A percentile compares a stretch with the other conserved stretches of the same genome.
Conservation (phyloP, 2,113 vertebrate species). For the Anas platyrhynchos region DNA sequence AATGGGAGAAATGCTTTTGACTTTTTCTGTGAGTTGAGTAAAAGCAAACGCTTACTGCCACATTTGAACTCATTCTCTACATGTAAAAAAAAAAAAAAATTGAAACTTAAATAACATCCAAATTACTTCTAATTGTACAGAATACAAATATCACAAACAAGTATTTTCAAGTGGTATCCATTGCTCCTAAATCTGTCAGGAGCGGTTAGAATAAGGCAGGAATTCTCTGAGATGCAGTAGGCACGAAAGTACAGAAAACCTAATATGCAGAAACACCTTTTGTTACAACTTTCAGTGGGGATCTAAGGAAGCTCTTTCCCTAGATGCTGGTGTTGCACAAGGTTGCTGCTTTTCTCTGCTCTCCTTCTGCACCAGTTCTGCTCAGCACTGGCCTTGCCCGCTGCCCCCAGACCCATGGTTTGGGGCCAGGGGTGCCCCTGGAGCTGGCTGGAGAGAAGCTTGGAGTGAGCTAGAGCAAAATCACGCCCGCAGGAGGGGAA, state of each 20-base stretch:
- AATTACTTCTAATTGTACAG: no score
- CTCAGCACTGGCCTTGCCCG: rapidly evolving
- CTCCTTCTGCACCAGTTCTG: background rate
- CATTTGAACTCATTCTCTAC: background rate
- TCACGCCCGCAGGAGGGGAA: background rate
- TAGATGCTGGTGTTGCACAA: background rate
- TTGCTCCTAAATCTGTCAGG: background rate
- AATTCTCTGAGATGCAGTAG: background rate
- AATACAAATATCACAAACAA: background rate
- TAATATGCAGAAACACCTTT: background rate
- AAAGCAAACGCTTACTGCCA: background rate
- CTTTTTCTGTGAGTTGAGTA: background rate
- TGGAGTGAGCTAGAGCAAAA: background rate
- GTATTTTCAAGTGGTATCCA: background rate
- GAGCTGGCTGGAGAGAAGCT: background rate
- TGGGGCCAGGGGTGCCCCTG: background rate
- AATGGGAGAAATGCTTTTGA: background rate
- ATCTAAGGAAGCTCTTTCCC: background rate
- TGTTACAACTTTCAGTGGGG: rapidly evolving
- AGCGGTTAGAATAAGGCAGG: background rate
- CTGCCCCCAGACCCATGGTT: background rate
- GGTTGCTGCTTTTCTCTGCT: background rate
- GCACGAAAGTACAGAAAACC: background rate
- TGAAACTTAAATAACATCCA: background rate
- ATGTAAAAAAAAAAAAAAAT: background rate